These are phyloP conservation scores for Dromiciops gliroides DNA, from an alignment of 2,113 vertebrate genomes.

Conservation along the genomic window DNA sequence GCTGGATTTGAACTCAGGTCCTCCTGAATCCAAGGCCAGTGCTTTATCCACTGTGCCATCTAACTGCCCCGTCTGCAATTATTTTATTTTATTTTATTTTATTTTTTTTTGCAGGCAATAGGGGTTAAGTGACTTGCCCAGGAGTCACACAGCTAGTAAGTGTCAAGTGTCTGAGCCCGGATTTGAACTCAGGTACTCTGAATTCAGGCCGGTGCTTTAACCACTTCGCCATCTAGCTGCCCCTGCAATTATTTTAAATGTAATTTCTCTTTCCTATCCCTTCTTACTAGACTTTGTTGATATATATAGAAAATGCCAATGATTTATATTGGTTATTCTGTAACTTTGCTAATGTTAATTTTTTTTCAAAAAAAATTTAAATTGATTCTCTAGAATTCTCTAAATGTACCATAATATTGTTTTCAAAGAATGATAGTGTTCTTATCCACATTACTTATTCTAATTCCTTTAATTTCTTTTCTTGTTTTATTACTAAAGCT, in stretches of 20 bases:
- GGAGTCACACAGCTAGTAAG: no score
- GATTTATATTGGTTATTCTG: neutral
- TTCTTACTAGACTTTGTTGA: neutral
- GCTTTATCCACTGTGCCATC: no score
- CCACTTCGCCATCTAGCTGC: no score
- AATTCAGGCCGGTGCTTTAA: no score
- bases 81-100: no score
- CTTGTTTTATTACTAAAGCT: neutral
- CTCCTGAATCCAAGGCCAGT: no score
- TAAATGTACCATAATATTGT: neutral
- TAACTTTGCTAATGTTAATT: neutral
- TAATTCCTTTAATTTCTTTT: neutral
- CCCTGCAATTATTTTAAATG: neutral
- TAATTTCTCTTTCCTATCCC: neutral
- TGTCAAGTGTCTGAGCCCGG: no score
- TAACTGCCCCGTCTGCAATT: neutral
- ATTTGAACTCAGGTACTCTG: no score
- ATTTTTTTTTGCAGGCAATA: no score
- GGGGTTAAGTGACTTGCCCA: no score
- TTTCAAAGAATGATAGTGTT: neutral
- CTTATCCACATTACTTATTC: neutral
- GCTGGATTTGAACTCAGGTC: no score
- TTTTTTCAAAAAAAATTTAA: no score
- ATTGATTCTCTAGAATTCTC: neutral
- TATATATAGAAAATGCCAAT: neutral